Evolutionary conservation across 1,140 invertebrate species (phyloP).

Genomic region (Bombus cullumanus): DNA sequence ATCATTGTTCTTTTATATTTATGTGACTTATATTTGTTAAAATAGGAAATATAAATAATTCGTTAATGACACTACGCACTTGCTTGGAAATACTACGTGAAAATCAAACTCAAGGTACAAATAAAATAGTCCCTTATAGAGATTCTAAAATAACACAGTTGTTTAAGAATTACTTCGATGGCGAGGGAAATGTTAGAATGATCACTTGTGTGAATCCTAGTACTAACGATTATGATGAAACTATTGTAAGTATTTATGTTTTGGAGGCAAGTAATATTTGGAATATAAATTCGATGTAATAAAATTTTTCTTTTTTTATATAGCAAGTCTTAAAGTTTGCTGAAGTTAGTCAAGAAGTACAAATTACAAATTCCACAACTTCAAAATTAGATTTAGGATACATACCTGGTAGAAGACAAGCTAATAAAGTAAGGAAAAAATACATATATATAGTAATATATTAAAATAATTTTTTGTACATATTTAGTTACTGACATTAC

Average conservation of each 20-base stretch:
- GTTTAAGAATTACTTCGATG: constrained; percentile 99
- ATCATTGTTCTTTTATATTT: constrained; percentile 20
- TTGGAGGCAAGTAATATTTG: not conserved
- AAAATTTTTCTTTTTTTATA: constrained; percentile 25
- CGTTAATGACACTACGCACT: constrained; percentile 90
- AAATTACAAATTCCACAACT: constrained; percentile 88
- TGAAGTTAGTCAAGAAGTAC: constrained; percentile 96
- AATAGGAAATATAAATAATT: constrained; percentile 92
- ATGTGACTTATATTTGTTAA: constrained; percentile 19
- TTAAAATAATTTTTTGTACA: constrained; percentile 1
- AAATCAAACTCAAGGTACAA: constrained; percentile 89
- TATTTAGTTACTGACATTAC: constrained; percentile 29
- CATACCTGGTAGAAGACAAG: constrained; percentile 89
- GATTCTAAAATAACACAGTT: constrained; percentile 97
- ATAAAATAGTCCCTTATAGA: constrained; percentile 94
- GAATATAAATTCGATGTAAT: not conserved
- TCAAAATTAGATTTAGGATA: constrained; percentile 86
- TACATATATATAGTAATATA: not conserved
- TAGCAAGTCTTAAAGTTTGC: constrained; percentile 98
- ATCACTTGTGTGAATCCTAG: constrained; percentile 98
- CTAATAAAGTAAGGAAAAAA: constrained; percentile 86
- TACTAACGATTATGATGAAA: constrained; percentile 97
- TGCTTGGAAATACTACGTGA: constrained; percentile 96
- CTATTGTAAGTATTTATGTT: constrained; percentile 84
- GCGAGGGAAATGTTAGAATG: constrained; percentile 97